Conservation (phyloP, 2,888 invertebrate genomes). For the Apoderus coryli region DNA sequence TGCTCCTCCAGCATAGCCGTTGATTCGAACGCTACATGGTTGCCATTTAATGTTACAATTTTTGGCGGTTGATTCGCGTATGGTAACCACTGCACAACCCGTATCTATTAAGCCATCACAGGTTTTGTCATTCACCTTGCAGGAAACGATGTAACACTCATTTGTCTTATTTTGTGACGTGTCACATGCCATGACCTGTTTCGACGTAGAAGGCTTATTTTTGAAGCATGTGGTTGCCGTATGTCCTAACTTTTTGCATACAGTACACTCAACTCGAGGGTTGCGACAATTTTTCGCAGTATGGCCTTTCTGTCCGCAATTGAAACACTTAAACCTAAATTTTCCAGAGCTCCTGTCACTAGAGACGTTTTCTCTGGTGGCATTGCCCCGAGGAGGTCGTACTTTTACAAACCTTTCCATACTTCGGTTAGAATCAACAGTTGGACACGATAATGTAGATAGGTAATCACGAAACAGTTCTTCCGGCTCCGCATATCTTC, state of each 20-base stretch:
- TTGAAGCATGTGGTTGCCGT: conserved; percentile 1
- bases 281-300: conserved; percentile 4
- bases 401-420: no score
- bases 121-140: conserved; percentile 3
- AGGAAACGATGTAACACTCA: not conserved
- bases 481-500: conserved; percentile 6
- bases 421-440: no score
- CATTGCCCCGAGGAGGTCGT: no score
- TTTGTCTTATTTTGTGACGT: no score
- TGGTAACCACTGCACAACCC: conserved; percentile 2
- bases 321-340: conserved; percentile 8
- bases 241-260: conserved; percentile 8
- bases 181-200: not conserved
- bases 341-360: not conserved
- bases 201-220: conserved; percentile 3
- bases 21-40: no score
- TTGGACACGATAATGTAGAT: not conserved
- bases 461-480: conserved; percentile 1
- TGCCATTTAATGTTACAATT: not conserved
- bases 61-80: not conserved
- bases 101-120: conserved; percentile 3
- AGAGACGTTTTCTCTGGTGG: no score
- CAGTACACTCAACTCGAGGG: conserved; percentile 5
- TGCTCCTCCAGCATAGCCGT: no score
- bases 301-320: conserved; percentile 6